A percentile compares a stretch with the other conserved stretches of the same genome.
phyloP scores from a whole-genome alignment of 2,113 vertebrate genomes.

The Nansenia antarctica region DNA sequence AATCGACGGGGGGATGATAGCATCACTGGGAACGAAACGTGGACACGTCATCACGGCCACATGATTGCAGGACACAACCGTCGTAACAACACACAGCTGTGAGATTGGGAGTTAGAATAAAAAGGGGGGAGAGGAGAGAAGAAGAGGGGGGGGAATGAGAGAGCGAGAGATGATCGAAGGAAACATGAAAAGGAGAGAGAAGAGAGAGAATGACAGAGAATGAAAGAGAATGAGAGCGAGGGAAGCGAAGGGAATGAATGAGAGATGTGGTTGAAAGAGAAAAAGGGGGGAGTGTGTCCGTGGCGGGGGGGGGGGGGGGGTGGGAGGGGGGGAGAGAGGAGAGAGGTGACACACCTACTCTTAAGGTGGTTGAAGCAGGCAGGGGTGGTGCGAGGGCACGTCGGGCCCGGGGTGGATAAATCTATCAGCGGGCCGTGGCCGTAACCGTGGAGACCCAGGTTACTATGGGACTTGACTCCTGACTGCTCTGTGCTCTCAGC shows the following conservation, averaged over 20 bases:
- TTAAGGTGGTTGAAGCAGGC: conserved; percentile 46
- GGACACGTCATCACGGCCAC: neutral
- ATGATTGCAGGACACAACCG: conserved; percentile 3
- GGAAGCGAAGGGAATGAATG: neutral
- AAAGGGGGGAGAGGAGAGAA: neutral
- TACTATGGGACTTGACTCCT: conserved; percentile 65
- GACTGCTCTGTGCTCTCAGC: conserved; percentile 33
- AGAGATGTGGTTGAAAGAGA: neutral
- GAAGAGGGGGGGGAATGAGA: neutral
- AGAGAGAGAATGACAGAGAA: conserved; percentile 6
- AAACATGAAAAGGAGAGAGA: neutral
- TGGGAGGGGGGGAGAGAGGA: neutral
- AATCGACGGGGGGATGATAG: no score
- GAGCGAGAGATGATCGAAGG: neutral
- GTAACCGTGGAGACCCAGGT: conserved; percentile 55
- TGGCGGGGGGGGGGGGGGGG: neutral
- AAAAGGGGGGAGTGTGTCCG: no score
- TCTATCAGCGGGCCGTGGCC: conserved; percentile 59
- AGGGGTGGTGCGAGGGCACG: conserved; percentile 14
- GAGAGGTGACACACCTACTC: neutral
- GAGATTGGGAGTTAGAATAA: neutral
- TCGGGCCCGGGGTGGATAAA: conserved; percentile 59
- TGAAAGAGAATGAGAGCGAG: neutral
- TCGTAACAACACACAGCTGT: conserved; percentile 31
- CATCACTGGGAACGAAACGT: neutral